Evolutionary conservation across 2,113 vertebrate genomes (phyloP), one percentile per base, ranked within the genome.

Genomic region (Pleuronectes platessa): DNA sequence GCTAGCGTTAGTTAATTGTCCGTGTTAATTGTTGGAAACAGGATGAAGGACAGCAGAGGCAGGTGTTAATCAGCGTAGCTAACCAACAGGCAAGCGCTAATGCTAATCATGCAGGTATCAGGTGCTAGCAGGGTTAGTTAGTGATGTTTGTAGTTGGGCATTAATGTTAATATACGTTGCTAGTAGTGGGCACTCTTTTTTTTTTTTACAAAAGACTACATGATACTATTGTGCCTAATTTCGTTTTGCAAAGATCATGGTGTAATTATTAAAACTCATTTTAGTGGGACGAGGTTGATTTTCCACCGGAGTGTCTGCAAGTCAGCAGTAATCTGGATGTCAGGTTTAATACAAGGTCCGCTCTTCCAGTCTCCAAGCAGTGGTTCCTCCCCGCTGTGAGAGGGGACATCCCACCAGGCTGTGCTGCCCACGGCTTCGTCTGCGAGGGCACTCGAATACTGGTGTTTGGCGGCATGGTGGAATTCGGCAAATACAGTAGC

Each of bases 381-480:
- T 99, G 98, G 98, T 99, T 99, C 71, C 95, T 99, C 49, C 98
- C 98, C 24, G 98, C 98, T 5, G 97, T 99, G 75, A 95, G 98
- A 89, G 98, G 98, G 24, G 98, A 99, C 91, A 99, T 99, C 86
- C 98, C 98, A 9, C 97, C 98, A 37, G 98, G 98, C 61, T 98
- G 97, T 73, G 98, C 98, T 24, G 97, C 98, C 12, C 97, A 99
- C 83, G 98, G 98, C 83, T 97, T 99, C 81, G 96, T 96, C 82
- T 99, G 97, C 71, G 98, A 99, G 79, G 97, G 97, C 14, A 97
- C 96, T 63, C 95, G 98, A 69, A 95, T 99, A 74, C 87, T 99
- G 80, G 96, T 99, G 23, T 98, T 98, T 83, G 98, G 98, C 45
- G 98, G 98, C 77, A 99, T 99, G 98, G 95, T 99, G 84, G 98